A percentile compares a stretch with the other conserved stretches of the same genome.
phyloP scores from a whole-genome alignment of 2,888 invertebrate genomes.

The Drosophila imparisetae region DNA sequence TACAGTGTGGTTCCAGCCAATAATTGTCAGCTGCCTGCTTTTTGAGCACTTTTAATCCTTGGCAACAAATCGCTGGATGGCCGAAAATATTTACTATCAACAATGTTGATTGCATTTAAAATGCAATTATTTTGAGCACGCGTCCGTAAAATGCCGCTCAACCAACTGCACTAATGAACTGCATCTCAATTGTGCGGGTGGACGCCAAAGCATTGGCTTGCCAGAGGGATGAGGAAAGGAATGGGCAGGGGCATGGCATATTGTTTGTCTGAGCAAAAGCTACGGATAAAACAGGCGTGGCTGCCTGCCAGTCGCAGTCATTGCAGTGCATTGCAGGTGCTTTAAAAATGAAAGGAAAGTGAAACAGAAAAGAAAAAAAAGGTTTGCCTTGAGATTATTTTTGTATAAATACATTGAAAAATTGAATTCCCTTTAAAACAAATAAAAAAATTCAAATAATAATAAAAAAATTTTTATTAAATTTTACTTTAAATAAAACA shows the following conservation, averaged over 20 bases:
- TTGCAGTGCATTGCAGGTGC: slow-evolving; percentile 47
- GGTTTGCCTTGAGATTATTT: neutral
- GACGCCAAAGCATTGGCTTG: neutral
- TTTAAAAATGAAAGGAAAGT: slow-evolving; percentile 17
- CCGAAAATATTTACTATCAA: slow-evolving; percentile 35
- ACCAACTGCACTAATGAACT: slow-evolving; percentile 77
- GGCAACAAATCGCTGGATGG: slow-evolving; percentile 31
- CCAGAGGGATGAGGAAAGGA: neutral
- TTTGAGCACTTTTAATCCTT: slow-evolving; percentile 47
- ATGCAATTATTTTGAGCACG: slow-evolving; percentile 80
- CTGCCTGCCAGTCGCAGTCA: slow-evolving; percentile 41
- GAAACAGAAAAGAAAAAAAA: slow-evolving; percentile 24
- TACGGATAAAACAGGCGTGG: slow-evolving; percentile 2
- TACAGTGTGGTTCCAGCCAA: slow-evolving; percentile 37
- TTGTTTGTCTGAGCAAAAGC: slow-evolving; percentile 25
- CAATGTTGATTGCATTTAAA: slow-evolving; percentile 76
- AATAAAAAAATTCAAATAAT: neutral
- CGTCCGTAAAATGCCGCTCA: slow-evolving; percentile 77
- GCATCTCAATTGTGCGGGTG: slow-evolving; percentile 41
- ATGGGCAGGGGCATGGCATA: neutral
- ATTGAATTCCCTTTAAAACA: neutral
- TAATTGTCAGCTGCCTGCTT: slow-evolving; percentile 29
- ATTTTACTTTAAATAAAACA: neutral
- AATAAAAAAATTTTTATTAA: neutral
- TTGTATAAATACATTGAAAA: neutral